Percentiles rank a stretch among this genome's conserved stretches.
Conservation (phyloP, 2,113 vertebrate species). For the Nannospalax galili region DNA sequence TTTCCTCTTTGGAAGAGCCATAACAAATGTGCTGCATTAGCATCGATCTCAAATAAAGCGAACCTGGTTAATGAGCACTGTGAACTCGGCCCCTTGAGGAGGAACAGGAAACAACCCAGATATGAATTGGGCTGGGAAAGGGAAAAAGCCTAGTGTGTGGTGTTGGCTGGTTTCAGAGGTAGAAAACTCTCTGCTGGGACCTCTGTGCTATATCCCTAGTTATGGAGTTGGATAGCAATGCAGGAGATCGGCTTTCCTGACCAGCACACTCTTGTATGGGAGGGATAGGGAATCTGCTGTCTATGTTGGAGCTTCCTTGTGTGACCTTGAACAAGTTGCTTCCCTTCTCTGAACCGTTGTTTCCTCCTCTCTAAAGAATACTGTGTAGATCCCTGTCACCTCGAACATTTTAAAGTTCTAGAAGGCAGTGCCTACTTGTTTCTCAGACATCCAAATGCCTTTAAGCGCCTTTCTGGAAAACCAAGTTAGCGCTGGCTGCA, state of each 20-base stretch:
- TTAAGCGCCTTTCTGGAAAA: constrained; percentile 71
- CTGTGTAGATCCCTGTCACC: background rate
- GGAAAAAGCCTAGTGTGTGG: background rate
- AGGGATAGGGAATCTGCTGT: background rate
- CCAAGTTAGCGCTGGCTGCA: constrained; percentile 64
- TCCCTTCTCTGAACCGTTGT: background rate
- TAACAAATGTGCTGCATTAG: constrained; percentile 64
- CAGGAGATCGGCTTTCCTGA: background rate
- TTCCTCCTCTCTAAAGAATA: background rate
- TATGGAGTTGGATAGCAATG: background rate
- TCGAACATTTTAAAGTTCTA: constrained; percentile 67
- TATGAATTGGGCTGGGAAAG: background rate
- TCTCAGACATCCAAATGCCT: constrained; percentile 74
- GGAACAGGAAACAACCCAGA: background rate
- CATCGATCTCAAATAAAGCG: constrained; percentile 36
- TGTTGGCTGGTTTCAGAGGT: background rate
- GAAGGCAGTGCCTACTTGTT: constrained; percentile 61
- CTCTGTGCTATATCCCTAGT: background rate
- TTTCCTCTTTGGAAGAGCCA: constrained; percentile 65
- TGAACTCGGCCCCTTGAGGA: no score
- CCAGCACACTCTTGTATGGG: background rate
- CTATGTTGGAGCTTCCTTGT: background rate
- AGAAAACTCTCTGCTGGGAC: background rate
- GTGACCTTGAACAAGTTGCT: background rate
- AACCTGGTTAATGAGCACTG: constrained; percentile 11